A percentile compares a stretch with the other conserved stretches of the same genome.
Evolutionary conservation across 2,113 vertebrate genomes (phyloP).

Genomic region (Hoplias malabaricus): DNA sequence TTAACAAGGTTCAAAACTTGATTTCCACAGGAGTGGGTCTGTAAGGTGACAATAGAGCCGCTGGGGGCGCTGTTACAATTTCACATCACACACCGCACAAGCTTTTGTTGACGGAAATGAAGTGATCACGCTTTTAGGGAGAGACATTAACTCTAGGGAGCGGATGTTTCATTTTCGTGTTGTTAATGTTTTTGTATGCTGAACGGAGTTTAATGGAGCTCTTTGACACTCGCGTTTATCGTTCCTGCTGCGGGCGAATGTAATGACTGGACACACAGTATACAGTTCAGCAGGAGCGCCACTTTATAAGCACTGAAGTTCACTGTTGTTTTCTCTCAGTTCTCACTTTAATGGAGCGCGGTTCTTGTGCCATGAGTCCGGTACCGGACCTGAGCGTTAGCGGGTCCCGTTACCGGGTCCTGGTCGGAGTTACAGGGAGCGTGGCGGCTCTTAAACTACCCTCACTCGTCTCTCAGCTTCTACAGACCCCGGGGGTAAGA

Average conservation of each 20-base stretch:
- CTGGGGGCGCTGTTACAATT: slow-evolving; percentile 4
- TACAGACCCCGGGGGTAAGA: slow-evolving; percentile 83
- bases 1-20: no score
- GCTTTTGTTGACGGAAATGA: slow-evolving; percentile 72
- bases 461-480: slow-evolving; percentile 74
- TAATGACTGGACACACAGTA: no score
- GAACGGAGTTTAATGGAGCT: neutral
- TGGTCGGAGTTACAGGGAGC: slow-evolving; percentile 90
- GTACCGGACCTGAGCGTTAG: slow-evolving; percentile 46
- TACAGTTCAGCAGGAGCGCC: no score
- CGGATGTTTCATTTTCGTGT: neutral
- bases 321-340: no score
- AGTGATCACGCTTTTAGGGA: neutral
- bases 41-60: no score
- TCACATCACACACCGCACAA: neutral
- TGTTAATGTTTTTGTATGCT: neutral
- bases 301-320: no score
- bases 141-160: no score
- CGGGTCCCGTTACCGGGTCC: slow-evolving; percentile 61
- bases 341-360: slow-evolving; percentile 58
- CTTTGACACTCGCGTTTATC: no score
- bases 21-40: no score
- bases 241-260: no score
- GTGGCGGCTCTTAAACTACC: slow-evolving; percentile 92
- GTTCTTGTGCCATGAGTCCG: neutral